Base-by-base conservation (phyloP, 2,113 vertebrate species). In the Ranitomeya imitator region DNA sequence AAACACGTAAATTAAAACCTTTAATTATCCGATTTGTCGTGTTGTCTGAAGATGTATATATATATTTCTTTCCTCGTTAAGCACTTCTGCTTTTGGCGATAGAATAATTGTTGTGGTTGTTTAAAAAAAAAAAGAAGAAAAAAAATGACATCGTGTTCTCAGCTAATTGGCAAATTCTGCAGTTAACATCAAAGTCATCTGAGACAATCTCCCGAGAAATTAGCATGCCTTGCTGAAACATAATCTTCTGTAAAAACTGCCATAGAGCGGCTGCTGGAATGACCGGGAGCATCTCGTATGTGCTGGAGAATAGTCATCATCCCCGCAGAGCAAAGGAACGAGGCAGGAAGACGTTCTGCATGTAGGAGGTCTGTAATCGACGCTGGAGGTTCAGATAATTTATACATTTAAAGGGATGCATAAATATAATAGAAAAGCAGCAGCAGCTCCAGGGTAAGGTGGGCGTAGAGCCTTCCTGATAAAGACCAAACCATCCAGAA, bases 181-280 rank as follows among this genome's bases (percentile, higher is more conserved):
- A 91, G 3, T 79, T 67, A 7, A 45, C 74, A 67, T 80, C 0
- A 6, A 86, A 61, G 79, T 52, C 67, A 37, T 61, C 79, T 79
- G 0, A 0, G 37, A 1, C 57, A 45, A 52, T 88, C 69, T n/a
- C 10, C 12, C 0, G 3, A 11, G 77, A 78, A 21, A 85, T 76
- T 81, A 83, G 6, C 61, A 2, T 71, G 11, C 1, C 79, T 55
- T 52, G 77, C 10, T 2, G 16, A n/a, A n/a, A 15, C 11, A 19
- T 81, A 21, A 83, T 78, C 61, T 88, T 52, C 59, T 2, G 2
- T 65, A 55, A 84, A 69, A 89, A n/a, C 60, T 61, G 19, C 13
- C 23, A 59, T 19, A n/a, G 69, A 26, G 65, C 14, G 51, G 23
- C 65, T 19, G 51, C 12, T 19, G 18, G 60, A 65, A 6, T 65